Conservation (phyloP, 2,113 vertebrate species). For the Arizona elegans region DNA sequence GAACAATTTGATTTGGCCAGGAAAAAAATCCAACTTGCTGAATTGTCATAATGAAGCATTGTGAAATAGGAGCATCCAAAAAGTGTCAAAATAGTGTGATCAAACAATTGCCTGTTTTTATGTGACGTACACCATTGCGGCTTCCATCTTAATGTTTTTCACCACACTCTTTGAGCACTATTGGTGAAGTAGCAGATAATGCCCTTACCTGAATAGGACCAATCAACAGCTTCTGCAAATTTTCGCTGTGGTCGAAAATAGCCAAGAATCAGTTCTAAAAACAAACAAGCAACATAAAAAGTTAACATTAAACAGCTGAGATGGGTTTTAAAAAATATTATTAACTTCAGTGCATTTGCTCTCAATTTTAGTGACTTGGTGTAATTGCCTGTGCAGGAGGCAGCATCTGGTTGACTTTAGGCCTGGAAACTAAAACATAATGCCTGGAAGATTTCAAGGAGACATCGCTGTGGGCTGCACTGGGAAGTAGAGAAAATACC, state of each 20-base stretch:
- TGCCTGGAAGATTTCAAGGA: neutral
- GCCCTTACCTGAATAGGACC: slow-evolving; percentile 91
- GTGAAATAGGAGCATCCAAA: neutral
- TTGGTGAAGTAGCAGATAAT: neutral
- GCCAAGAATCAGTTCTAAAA: slow-evolving; percentile 76
- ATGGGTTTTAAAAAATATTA: neutral
- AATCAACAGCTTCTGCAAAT: slow-evolving; percentile 89
- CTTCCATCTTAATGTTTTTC: neutral
- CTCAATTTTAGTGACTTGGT: neutral
- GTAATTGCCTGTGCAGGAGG: neutral
- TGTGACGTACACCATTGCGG: neutral
- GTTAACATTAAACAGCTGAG: neutral
- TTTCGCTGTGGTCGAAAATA: slow-evolving; percentile 92
- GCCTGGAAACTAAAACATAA: neutral
- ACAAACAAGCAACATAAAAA: slow-evolving; percentile 53
- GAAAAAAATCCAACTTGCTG: neutral
- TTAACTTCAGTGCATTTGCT: neutral
- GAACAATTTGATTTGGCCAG: neutral
- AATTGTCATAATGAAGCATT: neutral
- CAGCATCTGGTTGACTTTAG: neutral
- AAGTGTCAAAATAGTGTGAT: neutral
- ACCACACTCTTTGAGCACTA: neutral
- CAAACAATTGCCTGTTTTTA: neutral
- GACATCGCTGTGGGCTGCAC: neutral
- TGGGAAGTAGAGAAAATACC: neutral